phyloP scores from a whole-genome alignment of 2,888 invertebrate species.

The Tetropium fuscum region DNA sequence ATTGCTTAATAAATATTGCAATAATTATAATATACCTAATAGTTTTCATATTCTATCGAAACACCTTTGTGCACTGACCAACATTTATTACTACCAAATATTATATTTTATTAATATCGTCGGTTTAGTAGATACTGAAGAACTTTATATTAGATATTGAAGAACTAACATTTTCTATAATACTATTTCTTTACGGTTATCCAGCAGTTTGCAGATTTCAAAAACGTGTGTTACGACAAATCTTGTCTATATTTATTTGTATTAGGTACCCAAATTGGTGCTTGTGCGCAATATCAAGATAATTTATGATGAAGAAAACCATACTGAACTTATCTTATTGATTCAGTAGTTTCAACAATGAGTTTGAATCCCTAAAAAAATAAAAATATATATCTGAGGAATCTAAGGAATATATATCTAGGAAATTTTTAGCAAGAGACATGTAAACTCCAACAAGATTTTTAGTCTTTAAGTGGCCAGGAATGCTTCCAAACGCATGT shows the following conservation, averaged over 20 bases:
- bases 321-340: conserved; percentile 15
- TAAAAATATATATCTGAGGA: not conserved
- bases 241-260: not conserved
- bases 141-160: not conserved
- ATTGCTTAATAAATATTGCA: too few species aligned
- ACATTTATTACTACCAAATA: too few species aligned
- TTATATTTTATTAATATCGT: too few species aligned
- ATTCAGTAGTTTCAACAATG: conserved; percentile 13
- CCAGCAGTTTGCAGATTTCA: not conserved
- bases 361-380: conserved; percentile 1
- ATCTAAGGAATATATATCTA: not conserved
- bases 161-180: not conserved
- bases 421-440: not conserved
- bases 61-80: too few species aligned
- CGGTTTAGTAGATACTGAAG: too few species aligned
- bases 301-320: conserved; percentile 10
- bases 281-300: not conserved
- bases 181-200: not conserved
- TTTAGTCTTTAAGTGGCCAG: not conserved
- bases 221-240: not conserved
- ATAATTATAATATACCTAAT: too few species aligned
- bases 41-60: too few species aligned
- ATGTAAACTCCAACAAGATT: not conserved
- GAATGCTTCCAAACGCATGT: not conserved
- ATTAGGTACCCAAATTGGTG: not conserved